Conservation (phyloP, 2,113 vertebrate species). For the Tenrec ecaudatus region DNA sequence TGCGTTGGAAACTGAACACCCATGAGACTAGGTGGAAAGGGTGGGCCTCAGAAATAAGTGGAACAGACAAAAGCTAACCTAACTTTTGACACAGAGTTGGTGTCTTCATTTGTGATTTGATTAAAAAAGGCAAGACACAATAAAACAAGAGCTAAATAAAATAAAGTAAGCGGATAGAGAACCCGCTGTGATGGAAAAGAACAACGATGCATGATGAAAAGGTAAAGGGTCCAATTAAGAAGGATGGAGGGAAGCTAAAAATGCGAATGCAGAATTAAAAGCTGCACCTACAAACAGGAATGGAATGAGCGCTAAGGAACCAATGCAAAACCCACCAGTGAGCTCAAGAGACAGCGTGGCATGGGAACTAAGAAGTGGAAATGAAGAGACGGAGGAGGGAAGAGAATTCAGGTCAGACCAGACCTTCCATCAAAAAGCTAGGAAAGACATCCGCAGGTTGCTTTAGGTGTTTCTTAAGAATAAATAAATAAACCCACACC, state of each 20-base stretch:
- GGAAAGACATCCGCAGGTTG: too few species aligned
- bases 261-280: neutral
- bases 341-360: neutral
- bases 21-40: neutral
- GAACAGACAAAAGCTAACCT: neutral
- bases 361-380: neutral
- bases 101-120: neutral
- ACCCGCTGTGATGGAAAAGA: neutral
- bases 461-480: too few species aligned
- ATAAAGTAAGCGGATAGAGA: neutral
- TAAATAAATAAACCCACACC: neutral
- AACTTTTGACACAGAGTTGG: neutral
- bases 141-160: neutral
- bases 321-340: neutral
- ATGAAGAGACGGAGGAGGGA: neutral
- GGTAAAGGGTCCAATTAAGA: neutral
- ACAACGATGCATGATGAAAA: neutral
- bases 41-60: neutral
- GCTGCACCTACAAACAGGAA: neutral
- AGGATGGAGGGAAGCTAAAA: neutral
- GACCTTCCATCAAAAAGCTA: neutral
- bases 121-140: neutral
- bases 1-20: neutral
- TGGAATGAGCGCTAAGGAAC: neutral
- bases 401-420: neutral